Base-by-base conservation (phyloP, 2,888 invertebrate species). In the Chymomyza procnemis region DNA sequence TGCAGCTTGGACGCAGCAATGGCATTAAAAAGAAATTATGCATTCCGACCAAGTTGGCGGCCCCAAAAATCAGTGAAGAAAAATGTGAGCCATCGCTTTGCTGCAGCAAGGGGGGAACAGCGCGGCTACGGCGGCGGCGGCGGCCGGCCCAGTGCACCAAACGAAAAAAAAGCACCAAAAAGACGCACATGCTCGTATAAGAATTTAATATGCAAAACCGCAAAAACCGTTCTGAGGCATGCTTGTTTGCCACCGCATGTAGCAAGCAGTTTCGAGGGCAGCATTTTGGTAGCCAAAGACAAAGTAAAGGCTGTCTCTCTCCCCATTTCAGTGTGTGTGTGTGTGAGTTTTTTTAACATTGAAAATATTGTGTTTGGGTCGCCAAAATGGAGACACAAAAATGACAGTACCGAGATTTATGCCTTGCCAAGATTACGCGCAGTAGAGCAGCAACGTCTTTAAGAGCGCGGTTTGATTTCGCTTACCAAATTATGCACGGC, bases 331-430 rank as follows among this genome's bases (percentile, higher is more conserved):
- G 57, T 71, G 57, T 67, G 52, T 75, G 66, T 67, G 73, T 77
- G 66, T 47, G 74, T 76, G 67, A 79, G 69, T 87, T 80, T 82
- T 87, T 82, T 75, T 71, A 84, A 84, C 84, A 85, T 85, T 87
- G 87, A 72, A 85, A 85, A 83, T 85, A 87, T 87, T 87, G 84
- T 87, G 84, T 87, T 87, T 87, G 86, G 87, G 85, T 87, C 88
- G 85, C 87, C 88, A 85, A 86, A 86, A 87, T 88, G 89, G 87
- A 88, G 89, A 88, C 89, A 88, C 87, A 88, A 88, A 88, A 88
- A 88, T 88, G 87, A 89, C 88, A 88, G 86, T 79, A 75, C 75
- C 70, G 85, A 89, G 88, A 88, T 88, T 89, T 88, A 88, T 88
- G 87, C 80, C 82, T 69, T 78, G 82, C 75, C 85, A 78, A 85